Evolutionary conservation across 1,140 invertebrate species (phyloP).

Genomic region (Triops longicaudatus): DNA sequence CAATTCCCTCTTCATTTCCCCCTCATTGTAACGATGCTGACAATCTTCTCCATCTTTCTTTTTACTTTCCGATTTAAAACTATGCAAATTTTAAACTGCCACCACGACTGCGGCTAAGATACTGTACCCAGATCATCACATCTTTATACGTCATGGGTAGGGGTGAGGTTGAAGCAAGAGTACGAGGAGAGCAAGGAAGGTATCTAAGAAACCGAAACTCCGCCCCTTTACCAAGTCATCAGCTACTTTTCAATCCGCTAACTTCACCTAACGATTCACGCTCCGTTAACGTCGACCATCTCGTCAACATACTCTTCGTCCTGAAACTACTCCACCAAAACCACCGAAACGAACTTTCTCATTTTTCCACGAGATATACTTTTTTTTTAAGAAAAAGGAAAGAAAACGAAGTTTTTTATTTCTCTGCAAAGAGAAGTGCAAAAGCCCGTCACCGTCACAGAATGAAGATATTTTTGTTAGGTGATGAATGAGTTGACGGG

Average conservation of each 20-base stretch:
- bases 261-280: constrained; percentile 8
- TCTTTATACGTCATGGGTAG: not conserved
- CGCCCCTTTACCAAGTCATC: not conserved
- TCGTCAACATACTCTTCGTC: not conserved
- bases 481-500: not conserved
- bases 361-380: not conserved
- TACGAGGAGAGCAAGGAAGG: not conserved
- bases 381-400: not conserved
- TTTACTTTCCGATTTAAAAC: not conserved
- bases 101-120: not conserved
- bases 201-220: not conserved
- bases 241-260: constrained; percentile 1
- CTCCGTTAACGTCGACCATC: constrained; percentile 10
- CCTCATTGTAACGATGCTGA: not conserved
- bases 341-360: not conserved
- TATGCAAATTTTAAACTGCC: not conserved
- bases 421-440: not conserved
- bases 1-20: not conserved
- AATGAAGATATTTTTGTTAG: not conserved
- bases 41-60: not conserved
- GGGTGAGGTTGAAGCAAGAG: not conserved
- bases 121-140: not conserved
- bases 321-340: not conserved
- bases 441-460: too few relatives aligned
- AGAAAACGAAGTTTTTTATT: not conserved